Evolutionary conservation across 1,140 invertebrate genomes (phyloP), one percentile per base, ranked within the genome.

Genomic region (Drosophila tristis): DNA sequence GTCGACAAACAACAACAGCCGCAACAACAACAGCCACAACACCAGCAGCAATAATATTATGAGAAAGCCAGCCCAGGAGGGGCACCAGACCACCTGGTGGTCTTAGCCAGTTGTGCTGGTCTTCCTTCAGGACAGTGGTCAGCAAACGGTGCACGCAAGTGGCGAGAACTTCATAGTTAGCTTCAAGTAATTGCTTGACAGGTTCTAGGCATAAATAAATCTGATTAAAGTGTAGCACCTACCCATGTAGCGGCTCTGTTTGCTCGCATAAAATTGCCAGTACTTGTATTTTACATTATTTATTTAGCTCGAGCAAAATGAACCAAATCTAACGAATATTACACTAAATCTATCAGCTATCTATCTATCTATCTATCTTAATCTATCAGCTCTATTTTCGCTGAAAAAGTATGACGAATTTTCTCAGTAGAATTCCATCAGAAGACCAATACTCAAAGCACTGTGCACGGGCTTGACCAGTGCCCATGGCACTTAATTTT

Each of bases 401-500:
- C 20, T 20, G 20, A 2, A 20, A 20, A 20, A 20, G 20, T 29
- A 29, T 29, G 4, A 6, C 13, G 3, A 55, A 5, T 23, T 26
- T 43, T 25, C 2, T n/a, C 9, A 15, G 13, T 9, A 4, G 4
- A 31, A 15, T 6, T 20, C 25, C 5, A 15, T 56, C 3, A 2
- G 2, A 1, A 35, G 8, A 23, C 6, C 2, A 1, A 2, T 5
- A 7, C 2, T 4, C 5, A 7, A 56, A 26, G 64, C 78, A 85
- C 64, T 72, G 74, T 86, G 23, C 60, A 13, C 0, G 7, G 20
- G 7, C 29, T 13, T 57, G 61, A 15, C 48, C 62, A 35, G 59
- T 63, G 73, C 62, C 78, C 71, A 55, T 62, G 63, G 73, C 79
- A 82, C 84, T 89, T 87, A 79, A 89, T 87, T 82, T 89, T 87